These are phyloP conservation scores for Trichonephila inaurata DNA, from an alignment of 1,140 invertebrate genomes.

Conservation along the genomic window DNA sequence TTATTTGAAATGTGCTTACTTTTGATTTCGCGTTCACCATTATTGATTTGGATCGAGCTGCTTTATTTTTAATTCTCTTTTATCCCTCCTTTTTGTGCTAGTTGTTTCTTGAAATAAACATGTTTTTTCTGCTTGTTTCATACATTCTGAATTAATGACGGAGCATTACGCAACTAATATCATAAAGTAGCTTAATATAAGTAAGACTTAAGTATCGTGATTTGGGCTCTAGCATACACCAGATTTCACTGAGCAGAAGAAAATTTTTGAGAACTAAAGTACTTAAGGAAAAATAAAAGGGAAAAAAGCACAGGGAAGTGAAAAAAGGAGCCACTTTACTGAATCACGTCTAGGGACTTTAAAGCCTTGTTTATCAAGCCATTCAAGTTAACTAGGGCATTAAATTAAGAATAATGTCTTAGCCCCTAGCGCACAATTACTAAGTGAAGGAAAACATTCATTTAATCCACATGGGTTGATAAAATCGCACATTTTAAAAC, in stretches of 20 bases:
- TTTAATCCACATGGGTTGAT: constrained; percentile 14
- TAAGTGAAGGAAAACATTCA: not conserved
- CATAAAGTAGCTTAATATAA: constrained; percentile 3
- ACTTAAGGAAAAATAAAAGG: not conserved
- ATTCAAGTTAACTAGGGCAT: constrained; percentile 54
- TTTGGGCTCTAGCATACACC: not conserved
- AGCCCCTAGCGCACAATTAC: constrained; percentile 8
- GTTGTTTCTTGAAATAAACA: not conserved
- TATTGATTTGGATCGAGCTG: not conserved
- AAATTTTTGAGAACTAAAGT: constrained; percentile 13
- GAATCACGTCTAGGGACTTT: constrained; percentile 39
- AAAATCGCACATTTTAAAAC: constrained; percentile 49
- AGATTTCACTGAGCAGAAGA: constrained; percentile 4
- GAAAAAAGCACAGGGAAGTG: not conserved
- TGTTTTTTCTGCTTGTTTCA: not conserved
- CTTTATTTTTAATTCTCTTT: not conserved
- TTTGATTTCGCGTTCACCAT: not conserved
- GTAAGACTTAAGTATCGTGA: not conserved
- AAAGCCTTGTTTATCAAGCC: constrained; percentile 50
- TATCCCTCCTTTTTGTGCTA: not conserved
- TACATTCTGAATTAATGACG: not conserved
- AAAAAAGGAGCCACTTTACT: constrained; percentile 1
- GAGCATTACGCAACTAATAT: not conserved
- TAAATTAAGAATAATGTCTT: constrained; percentile 56
- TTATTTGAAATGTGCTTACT: not conserved